Percentiles rank a stretch among this genome's conserved stretches.
Evolutionary conservation across 2,797 vertebrate species (phyloP).

Genomic region (Trematocara caparti): DNA sequence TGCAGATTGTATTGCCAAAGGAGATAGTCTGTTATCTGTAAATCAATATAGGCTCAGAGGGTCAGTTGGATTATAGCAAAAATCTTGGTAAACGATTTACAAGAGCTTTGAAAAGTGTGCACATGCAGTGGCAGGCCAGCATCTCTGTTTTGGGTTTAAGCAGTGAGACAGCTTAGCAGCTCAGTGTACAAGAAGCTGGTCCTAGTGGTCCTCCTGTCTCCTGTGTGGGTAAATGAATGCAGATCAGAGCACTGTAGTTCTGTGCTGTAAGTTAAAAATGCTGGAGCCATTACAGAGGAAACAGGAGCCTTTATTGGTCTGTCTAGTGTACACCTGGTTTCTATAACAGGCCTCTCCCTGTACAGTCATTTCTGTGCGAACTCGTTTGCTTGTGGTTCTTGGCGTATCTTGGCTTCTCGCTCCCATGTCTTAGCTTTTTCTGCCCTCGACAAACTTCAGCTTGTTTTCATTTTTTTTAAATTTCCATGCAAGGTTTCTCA

Average conservation of each 20-base stretch:
- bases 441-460: not conserved
- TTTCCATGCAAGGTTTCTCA: conserved; percentile 16
- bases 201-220: conserved; percentile 10
- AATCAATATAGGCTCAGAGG: not conserved
- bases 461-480: not conserved
- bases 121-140: not conserved
- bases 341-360: conserved; percentile 53
- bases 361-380: conserved; percentile 21
- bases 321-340: conserved; percentile 72
- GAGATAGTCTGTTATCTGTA: not conserved
- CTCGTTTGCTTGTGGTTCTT: conserved; percentile 5
- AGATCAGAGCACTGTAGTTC: conserved; percentile 10
- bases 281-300: conserved; percentile 69
- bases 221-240: conserved; percentile 25
- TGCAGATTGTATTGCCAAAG: not conserved
- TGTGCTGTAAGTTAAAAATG: conserved; percentile 40
- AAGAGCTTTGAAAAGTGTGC: not conserved
- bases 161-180: not conserved
- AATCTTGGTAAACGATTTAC: not conserved
- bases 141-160: not conserved
- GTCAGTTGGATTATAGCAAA: not conserved
- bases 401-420: conserved; percentile 16
- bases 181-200: not conserved
- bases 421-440: conserved; percentile 22
- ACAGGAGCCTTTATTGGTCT: conserved; percentile 69